Conservation (phyloP, 2,113 vertebrate genomes). For the Paradisaea rubra region DNA sequence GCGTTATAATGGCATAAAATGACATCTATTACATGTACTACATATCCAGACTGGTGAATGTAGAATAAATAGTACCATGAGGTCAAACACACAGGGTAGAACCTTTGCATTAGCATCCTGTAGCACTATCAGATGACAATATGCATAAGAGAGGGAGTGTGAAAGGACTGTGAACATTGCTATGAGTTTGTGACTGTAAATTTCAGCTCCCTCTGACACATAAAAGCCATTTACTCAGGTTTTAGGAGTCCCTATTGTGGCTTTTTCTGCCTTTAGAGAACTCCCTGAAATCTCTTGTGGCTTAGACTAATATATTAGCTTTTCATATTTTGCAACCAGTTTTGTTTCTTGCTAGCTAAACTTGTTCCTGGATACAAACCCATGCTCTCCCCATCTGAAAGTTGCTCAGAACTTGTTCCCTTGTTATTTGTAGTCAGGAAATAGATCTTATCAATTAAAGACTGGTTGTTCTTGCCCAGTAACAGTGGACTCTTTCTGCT, state of each 20-base stretch:
- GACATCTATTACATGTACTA: not conserved
- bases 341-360: not conserved
- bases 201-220: not conserved
- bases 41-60: not conserved
- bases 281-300: not conserved
- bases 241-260: not conserved
- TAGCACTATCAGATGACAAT: not conserved
- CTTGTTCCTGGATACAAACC: not conserved
- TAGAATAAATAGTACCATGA: not conserved
- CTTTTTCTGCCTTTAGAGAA: not conserved
- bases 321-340: not conserved
- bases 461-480: not conserved
- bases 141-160: not conserved
- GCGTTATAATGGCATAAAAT: not conserved
- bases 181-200: not conserved
- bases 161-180: not conserved
- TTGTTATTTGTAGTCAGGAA: not conserved
- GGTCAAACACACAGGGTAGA: not conserved
- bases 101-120: not conserved
- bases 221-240: not conserved
- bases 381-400: not conserved
- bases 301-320: not conserved
- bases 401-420: not conserved
- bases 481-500: not conserved
- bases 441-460: not conserved